Evolutionary conservation across 2,888 invertebrate genomes (phyloP), one percentile per base, ranked within the genome.

Genomic region (Synergus japonicus): DNA sequence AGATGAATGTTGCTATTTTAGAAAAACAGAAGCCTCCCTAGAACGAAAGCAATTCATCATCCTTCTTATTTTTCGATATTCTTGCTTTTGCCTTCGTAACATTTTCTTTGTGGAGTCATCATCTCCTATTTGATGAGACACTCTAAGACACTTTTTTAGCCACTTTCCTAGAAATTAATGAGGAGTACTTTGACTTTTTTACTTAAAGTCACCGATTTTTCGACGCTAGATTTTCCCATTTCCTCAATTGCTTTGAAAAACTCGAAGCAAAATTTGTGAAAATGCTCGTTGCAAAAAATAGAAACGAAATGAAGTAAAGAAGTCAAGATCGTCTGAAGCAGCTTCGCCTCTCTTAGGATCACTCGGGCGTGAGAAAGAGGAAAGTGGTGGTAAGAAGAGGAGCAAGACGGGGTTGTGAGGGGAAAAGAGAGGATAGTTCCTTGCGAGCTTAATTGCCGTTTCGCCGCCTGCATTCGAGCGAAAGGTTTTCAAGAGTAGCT

Each of bases 371-470:
- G 9, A 58, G 58, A 58, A 58, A 18, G 73, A 54, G 66, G 76
- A 73, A 43, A 58, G 73, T 76, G 58, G 65, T 43, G 46, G 67
- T 13, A 67, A 43, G 46, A 44, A 18, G 67, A 67, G 67, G n/a
- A 41, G 44, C n/a, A 13, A 43, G 76, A 76, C n/a, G 78, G 49
- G 77, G 79, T 77, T 78, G 10, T 22, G 58, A 22, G 60, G 60
- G 60, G 22, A 12, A 22, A 60, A 4, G 60, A 60, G 22, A 22
- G 60, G 22, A 10, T 60, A 18, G 22, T 60, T 22, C 60, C 80
- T 63, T 73, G 82, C 77, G 79, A 78, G 80, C 83, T 82, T 82
- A 83, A 82, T 83, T 83, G 82, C 81, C 82, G 83, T 81, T 83
- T 83, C 81, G 73, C 80, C 81, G 79, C 82, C 81, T 81, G 79